Conservation (phyloP, 2,888 invertebrate genomes). For the Balanococcus diminutus region DNA sequence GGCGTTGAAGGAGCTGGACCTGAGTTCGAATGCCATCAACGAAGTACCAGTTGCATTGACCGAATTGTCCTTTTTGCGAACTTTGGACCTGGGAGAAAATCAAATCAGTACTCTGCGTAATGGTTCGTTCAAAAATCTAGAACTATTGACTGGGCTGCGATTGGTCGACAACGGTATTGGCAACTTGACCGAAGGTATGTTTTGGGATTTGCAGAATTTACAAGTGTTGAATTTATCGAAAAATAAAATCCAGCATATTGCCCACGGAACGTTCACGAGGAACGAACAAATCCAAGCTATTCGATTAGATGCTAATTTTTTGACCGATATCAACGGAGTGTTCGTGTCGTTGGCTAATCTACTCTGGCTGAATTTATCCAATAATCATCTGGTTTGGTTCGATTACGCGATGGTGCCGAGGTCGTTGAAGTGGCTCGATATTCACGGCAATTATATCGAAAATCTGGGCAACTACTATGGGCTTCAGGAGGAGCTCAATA, state of each 20-base stretch:
- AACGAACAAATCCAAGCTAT: constrained; percentile 84
- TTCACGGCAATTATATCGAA: constrained; percentile 88
- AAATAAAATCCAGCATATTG: constrained; percentile 85
- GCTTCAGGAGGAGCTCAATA: constrained; percentile 74
- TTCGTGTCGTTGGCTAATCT: constrained; percentile 84
- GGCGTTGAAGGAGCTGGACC: constrained; percentile 84
- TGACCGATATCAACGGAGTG: constrained; percentile 87
- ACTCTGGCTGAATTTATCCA: constrained; percentile 85
- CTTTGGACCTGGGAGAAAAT: constrained; percentile 90
- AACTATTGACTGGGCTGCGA: constrained; percentile 84
- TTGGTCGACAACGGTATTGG: constrained; percentile 89
- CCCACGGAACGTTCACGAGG: constrained; percentile 80
- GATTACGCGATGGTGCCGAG: constrained; percentile 91
- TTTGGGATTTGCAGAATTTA: constrained; percentile 81
- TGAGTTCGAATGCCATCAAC: constrained; percentile 83
- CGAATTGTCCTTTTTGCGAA: constrained; percentile 81
- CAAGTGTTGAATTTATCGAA: constrained; percentile 87
- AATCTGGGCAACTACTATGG: constrained; percentile 87
- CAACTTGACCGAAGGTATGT: constrained; percentile 82
- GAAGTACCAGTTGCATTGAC: constrained; percentile 82
- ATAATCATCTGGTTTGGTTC: constrained; percentile 91
- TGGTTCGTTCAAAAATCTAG: constrained; percentile 82
- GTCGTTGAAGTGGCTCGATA: constrained; percentile 87
- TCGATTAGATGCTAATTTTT: constrained; percentile 83
- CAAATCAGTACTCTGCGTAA: constrained; percentile 82